These are phyloP conservation scores for Parazoanthus darwini DNA, from an alignment of 92 coral and sea anemone species.

Conservation along the genomic window DNA sequence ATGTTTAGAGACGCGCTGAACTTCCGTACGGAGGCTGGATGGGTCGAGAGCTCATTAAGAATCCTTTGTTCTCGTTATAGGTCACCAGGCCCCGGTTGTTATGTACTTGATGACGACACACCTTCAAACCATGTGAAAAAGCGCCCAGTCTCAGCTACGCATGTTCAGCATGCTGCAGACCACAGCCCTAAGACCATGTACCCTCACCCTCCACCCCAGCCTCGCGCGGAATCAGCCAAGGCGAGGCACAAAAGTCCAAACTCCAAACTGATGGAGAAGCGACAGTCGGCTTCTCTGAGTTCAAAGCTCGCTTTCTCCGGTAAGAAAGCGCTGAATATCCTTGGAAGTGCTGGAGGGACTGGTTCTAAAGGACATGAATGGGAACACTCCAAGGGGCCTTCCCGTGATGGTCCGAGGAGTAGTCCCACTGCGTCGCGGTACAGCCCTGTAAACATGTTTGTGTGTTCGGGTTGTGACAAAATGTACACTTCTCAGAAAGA, in stretches of 20 bases:
- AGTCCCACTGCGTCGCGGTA: constrained; percentile 66
- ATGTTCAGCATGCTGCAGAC: constrained; percentile 7
- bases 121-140: not conserved
- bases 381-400: constrained; percentile 57
- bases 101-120: not conserved
- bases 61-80: not conserved
- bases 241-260: constrained; percentile 64
- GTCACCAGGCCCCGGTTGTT: constrained; percentile 33
- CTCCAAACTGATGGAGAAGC: constrained; percentile 72
- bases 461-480: constrained; percentile 90
- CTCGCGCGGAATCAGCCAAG: constrained; percentile 83
- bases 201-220: constrained; percentile 84
- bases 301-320: constrained; percentile 86
- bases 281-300: constrained; percentile 79
- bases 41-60: too few relatives aligned
- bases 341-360: constrained; percentile 40
- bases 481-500: constrained; percentile 85
- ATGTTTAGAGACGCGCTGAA: too few relatives aligned
- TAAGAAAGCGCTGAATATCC: constrained; percentile 48
- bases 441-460: constrained; percentile 74
- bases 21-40: too few relatives aligned
- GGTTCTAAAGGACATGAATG: constrained; percentile 54
- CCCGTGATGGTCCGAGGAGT: constrained; percentile 39
- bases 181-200: constrained; percentile 53
- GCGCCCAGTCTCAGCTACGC: constrained; percentile 32